A percentile compares a stretch with the other conserved stretches of the same genome.
Evolutionary conservation across 1,140 invertebrate genomes (phyloP).

Genomic region (Pogonognathellus flavescens): DNA sequence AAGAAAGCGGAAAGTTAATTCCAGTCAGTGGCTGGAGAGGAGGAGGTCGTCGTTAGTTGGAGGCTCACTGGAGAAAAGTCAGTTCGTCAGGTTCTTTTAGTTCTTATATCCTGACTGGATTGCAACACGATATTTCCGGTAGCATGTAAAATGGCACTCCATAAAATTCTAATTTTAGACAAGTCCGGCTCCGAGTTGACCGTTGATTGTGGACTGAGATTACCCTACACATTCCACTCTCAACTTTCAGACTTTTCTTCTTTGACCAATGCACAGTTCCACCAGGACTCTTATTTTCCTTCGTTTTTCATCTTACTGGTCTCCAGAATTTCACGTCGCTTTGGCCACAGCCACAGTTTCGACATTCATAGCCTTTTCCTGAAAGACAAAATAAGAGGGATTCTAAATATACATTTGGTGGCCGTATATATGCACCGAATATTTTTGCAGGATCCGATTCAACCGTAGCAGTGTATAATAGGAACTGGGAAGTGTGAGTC

Average conservation of each 20-base stretch:
- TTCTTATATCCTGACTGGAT: slow-evolving; percentile 27
- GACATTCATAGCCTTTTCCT: slow-evolving; percentile 26
- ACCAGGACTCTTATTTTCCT: neutral
- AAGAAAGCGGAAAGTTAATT: neutral
- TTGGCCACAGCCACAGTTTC: neutral
- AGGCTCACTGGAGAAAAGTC: slow-evolving; percentile 5
- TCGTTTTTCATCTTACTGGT: neutral
- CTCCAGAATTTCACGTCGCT: neutral
- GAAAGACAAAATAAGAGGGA: slow-evolving; percentile 31
- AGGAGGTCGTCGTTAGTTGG: slow-evolving; percentile 19
- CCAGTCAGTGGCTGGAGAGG: neutral
- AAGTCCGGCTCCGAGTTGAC: slow-evolving; percentile 19
- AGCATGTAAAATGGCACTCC: slow-evolving; percentile 62
- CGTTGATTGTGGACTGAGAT: slow-evolving; percentile 21
- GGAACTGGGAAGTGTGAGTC: too few relatives aligned
- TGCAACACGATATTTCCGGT: slow-evolving; percentile 62
- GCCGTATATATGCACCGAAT: neutral
- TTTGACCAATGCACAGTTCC: neutral
- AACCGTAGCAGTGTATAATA: too few relatives aligned
- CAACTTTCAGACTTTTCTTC: slow-evolving; percentile 16
- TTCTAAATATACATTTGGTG: neutral
- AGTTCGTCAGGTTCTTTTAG: neutral
- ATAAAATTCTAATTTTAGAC: slow-evolving; percentile 64
- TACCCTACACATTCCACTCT: neutral
- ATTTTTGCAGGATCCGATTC: neutral